Evolutionary conservation across 2,888 invertebrate genomes (phyloP), one percentile per base, ranked within the genome.

Genomic region (Diadegma fenestrale): DNA sequence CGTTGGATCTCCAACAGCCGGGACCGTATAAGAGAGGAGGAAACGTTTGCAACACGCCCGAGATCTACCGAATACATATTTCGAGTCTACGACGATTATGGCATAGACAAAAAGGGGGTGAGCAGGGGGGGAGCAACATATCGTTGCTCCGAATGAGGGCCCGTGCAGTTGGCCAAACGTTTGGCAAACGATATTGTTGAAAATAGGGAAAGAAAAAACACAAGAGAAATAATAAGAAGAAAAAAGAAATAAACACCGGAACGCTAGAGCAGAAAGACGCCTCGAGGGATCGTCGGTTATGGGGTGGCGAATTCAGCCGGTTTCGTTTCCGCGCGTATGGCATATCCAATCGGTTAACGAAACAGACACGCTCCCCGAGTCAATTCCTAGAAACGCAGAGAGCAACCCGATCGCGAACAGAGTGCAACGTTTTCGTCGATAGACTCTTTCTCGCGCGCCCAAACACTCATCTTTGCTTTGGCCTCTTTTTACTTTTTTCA

Each of bases 311-410:
- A 80, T 80, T 43, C 58, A 71, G 84, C 48, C 51, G 48, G 58
- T 58, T 77, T n/a, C 37, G 64, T 30, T 80, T 80, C 84, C 88
- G 88, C 88, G 86, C 88, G 82, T 88, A 86, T 78, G 82, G 89
- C 88, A 89, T 89, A 87, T 89, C 88, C 88, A 89, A 89, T 88
- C 88, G 89, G 80, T 58, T 58, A 58, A 58, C 58, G 58, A 58
- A 58, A 26, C 58, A 58, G 58, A 58, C 58, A 58, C 58, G 58
- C 58, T 58, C 26, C 26, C 26, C 58, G 58, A 58, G 58, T n/a
- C 58, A 58, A 58, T 58, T 58, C 58, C 58, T 58, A 58, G 58
- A 58, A 58, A 58, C 58, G 26, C 58, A 58, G 26, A 58, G 58
- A 58, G 58, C 58, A 58, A 58, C 58, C 58, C 58, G 58, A 58